Conservation (phyloP, 2,888 invertebrate species). For the Uloborus plumipes region DNA sequence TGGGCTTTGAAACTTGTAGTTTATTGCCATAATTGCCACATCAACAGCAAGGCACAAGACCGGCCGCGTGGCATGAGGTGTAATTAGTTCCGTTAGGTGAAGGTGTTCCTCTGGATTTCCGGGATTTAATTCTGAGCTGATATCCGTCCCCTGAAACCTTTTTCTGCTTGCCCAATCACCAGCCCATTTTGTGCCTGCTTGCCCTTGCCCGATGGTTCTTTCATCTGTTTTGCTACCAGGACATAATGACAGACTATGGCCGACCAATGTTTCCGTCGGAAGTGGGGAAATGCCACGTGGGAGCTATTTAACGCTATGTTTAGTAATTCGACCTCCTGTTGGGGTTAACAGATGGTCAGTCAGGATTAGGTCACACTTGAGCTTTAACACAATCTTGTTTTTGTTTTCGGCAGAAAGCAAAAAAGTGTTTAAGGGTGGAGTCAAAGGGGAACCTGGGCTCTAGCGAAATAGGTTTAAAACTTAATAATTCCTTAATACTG, state of each 20-base stretch:
- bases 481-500: too few species aligned
- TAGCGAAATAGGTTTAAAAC: too few species aligned
- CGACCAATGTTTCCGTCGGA: constrained; percentile 11
- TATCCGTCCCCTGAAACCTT: constrained; percentile 8
- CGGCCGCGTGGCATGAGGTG: constrained; percentile 26
- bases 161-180: constrained; percentile 11
- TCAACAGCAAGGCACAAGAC: too few species aligned
- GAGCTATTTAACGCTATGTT: neutral
- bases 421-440: too few species aligned
- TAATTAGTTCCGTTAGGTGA: constrained; percentile 23
- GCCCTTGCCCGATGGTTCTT: constrained; percentile 23
- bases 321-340: neutral
- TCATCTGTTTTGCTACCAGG: neutral
- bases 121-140: neutral
- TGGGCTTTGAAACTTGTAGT: too few species aligned
- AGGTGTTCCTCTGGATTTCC: constrained; percentile 17
- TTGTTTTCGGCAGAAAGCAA: too few species aligned
- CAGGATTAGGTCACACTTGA: too few species aligned
- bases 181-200: constrained; percentile 30
- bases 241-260: constrained; percentile 15
- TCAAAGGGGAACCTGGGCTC: too few species aligned
- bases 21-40: too few species aligned
- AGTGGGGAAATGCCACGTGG: constrained; percentile 18
- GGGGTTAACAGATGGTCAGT: constrained; percentile 38
- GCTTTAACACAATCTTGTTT: too few species aligned